Evolutionary conservation across 2,797 vertebrate species (phyloP).

Genomic region (Salarias fasciatus): DNA sequence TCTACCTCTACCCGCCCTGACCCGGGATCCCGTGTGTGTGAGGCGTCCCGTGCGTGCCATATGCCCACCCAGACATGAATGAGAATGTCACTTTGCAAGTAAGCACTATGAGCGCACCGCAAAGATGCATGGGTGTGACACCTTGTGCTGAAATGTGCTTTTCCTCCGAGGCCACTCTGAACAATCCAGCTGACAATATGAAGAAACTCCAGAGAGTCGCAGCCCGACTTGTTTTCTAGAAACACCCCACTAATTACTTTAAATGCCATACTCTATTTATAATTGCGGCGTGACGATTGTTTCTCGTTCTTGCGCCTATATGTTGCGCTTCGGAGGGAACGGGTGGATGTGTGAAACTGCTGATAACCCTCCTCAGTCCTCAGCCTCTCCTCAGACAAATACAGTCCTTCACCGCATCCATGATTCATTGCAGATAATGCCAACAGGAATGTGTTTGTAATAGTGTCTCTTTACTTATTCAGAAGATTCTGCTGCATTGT

Average conservation of each 20-base stretch:
- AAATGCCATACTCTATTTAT: conserved; percentile 48
- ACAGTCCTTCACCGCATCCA: too few species aligned
- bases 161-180: conserved; percentile 51
- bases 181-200: conserved; percentile 50
- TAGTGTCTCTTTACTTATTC: conserved; percentile 67
- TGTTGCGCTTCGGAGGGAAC: conserved; percentile 41
- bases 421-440: too few species aligned
- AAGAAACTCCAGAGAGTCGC: conserved; percentile 36
- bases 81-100: conserved; percentile 79
- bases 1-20: conserved; percentile 42
- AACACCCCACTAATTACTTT: conserved; percentile 43
- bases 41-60: conserved; percentile 69
- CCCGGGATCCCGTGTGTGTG: conserved; percentile 44
- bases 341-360: conserved; percentile 48
- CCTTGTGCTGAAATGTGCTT: conserved; percentile 66
- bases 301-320: conserved; percentile 30
- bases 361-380: conserved; percentile 49
- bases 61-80: conserved; percentile 74
- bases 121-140: conserved; percentile 71
- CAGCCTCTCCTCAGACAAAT: too few species aligned
- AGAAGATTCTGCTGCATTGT: conserved; percentile 44
- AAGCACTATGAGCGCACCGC: conserved; percentile 65
- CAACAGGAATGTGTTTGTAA: conserved; percentile 62
- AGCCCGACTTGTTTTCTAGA: conserved; percentile 19
- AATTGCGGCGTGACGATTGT: conserved; percentile 29